Conservation (phyloP, 2,113 vertebrate species). For the Orycteropus afer region DNA sequence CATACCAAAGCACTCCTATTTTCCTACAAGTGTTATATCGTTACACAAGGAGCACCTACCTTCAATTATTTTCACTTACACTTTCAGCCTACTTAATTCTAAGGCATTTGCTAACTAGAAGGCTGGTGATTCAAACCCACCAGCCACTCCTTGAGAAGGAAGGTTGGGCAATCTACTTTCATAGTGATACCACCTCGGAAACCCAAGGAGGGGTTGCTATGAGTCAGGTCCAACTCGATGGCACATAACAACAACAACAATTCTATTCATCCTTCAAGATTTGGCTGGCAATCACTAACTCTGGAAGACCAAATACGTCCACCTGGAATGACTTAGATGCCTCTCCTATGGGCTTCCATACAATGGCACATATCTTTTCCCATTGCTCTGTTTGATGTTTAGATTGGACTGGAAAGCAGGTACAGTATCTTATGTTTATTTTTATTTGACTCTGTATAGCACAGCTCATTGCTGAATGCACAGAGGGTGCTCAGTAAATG, state of each 20-base stretch:
- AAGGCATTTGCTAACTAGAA: no score
- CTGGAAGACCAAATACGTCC: neutral
- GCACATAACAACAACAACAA: no score
- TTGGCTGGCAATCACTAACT: neutral
- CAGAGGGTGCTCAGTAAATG: neutral
- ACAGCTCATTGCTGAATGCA: neutral
- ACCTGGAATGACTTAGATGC: neutral
- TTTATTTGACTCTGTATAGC: conserved; percentile 15
- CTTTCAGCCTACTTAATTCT: neutral
- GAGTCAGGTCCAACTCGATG: no score
- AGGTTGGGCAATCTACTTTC: no score
- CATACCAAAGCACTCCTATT: neutral
- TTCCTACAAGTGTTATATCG: neutral
- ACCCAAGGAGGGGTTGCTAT: no score
- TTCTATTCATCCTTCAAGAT: neutral
- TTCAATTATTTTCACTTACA: neutral
- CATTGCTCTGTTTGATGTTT: neutral
- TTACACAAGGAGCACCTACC: neutral
- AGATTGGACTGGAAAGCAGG: neutral
- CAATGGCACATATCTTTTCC: no score
- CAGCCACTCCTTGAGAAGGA: no score
- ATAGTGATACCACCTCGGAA: no score
- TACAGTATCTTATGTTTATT: neutral
- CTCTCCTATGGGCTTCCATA: neutral
- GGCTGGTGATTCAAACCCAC: no score